Percentiles rank a stretch among this genome's conserved stretches.
Conservation (phyloP, 2,113 vertebrate genomes). For the Jacana jacana region DNA sequence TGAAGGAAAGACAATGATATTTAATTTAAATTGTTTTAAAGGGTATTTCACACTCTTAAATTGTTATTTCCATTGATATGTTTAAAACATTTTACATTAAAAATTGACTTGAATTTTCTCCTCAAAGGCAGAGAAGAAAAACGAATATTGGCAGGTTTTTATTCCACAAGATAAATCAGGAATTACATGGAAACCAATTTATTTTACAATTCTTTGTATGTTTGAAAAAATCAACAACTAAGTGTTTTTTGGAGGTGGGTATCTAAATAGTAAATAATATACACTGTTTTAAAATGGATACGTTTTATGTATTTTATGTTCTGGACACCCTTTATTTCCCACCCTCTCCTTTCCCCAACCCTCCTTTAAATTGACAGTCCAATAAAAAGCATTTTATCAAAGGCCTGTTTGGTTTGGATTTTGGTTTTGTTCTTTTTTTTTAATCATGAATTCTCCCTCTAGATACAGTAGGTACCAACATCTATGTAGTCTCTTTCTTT, state of each 20-base stretch:
- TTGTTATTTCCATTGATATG: slow-evolving; percentile 46
- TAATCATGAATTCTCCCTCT: neutral
- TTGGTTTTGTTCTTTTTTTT: too few relatives aligned
- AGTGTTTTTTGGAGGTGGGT: neutral
- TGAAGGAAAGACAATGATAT: slow-evolving; percentile 64
- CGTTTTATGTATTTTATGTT: neutral
- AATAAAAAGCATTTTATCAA: neutral
- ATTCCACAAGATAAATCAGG: neutral
- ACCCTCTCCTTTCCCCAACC: neutral
- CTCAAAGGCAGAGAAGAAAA: neutral
- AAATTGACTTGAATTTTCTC: slow-evolving; percentile 45
- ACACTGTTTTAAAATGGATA: neutral
- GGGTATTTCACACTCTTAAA: slow-evolving; percentile 45
- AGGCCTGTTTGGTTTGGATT: neutral
- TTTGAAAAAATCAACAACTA: neutral
- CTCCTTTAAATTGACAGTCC: neutral
- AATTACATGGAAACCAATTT: neutral
- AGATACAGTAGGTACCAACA: neutral
- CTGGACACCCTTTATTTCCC: neutral
- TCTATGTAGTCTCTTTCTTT: neutral
- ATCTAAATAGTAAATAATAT: neutral
- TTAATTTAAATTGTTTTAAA: slow-evolving; percentile 71
- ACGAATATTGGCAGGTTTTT: slow-evolving; percentile 12
- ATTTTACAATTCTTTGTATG: neutral
- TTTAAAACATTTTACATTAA: slow-evolving; percentile 57